These are phyloP conservation scores for Drosophila orena DNA, from an alignment of 1,140 invertebrate species.

Conservation along the genomic window DNA sequence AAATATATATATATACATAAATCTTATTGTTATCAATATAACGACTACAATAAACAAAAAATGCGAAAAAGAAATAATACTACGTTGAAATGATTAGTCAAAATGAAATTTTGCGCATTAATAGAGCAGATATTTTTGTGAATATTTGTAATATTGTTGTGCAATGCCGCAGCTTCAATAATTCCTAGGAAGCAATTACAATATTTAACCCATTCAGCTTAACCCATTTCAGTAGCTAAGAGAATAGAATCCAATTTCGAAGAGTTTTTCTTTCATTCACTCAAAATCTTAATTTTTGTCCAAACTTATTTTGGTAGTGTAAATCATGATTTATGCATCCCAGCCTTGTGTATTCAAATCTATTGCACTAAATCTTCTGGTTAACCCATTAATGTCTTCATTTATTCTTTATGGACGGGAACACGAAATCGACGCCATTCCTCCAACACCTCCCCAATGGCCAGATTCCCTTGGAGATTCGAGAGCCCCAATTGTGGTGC, in stretches of 20 bases:
- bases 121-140: no score
- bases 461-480: constrained; percentile 15
- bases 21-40: constrained; percentile 58
- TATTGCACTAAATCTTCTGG: constrained; percentile 25
- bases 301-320: background rate
- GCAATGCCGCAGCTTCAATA: no score
- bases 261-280: no score
- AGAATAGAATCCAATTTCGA: no score
- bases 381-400: constrained; percentile 35
- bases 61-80: constrained; percentile 45
- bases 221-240: no score
- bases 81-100: no score
- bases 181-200: no score
- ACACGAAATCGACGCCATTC: constrained; percentile 1
- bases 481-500: constrained; percentile 10
- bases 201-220: no score
- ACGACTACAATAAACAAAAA: constrained; percentile 63
- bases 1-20: constrained; percentile 12
- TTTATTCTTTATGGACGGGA: constrained; percentile 37
- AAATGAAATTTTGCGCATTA: no score
- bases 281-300: no score
- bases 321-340: background rate
- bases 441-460: background rate
- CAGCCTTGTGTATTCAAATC: constrained; percentile 7
- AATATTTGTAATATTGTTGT: no score